Evolutionary conservation across 1,140 invertebrate species (phyloP).

Genomic region (Trypoxylus dichotomus): DNA sequence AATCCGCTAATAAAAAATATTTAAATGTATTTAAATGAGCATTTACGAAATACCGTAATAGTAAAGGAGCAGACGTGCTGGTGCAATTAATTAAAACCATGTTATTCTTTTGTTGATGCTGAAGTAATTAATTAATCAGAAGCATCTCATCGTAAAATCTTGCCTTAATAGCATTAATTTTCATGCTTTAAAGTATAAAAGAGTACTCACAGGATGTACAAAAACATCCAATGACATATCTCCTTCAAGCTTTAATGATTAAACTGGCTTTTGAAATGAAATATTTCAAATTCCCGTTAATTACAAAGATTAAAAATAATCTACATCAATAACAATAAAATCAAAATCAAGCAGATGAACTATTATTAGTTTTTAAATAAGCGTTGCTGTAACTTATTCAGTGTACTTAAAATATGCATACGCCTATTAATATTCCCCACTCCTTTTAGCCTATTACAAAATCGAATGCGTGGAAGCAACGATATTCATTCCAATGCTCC

Average conservation of each 20-base stretch:
- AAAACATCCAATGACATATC: too few relatives aligned
- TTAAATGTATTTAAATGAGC: conserved; percentile 14
- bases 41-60: conserved; percentile 9
- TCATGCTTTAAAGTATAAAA: background rate
- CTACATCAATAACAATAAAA: too few relatives aligned
- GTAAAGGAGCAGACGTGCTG: background rate
- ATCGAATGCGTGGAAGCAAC: conserved; percentile 12
- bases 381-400: too few relatives aligned
- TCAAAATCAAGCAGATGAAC: too few relatives aligned
- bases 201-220: background rate
- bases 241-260: too few relatives aligned
- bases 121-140: background rate
- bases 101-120: background rate
- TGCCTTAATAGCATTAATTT: background rate
- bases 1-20: background rate
- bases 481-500: background rate
- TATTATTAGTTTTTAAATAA: too few relatives aligned
- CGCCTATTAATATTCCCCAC: background rate
- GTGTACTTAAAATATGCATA: background rate
- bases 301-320: too few relatives aligned
- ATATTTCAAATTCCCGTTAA: too few relatives aligned
- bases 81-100: conserved; percentile 11
- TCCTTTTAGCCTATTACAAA: background rate
- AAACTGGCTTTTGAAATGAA: too few relatives aligned
- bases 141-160: background rate